Conservation (phyloP, 2,797 vertebrate genomes). For the Tapirus indicus region DNA sequence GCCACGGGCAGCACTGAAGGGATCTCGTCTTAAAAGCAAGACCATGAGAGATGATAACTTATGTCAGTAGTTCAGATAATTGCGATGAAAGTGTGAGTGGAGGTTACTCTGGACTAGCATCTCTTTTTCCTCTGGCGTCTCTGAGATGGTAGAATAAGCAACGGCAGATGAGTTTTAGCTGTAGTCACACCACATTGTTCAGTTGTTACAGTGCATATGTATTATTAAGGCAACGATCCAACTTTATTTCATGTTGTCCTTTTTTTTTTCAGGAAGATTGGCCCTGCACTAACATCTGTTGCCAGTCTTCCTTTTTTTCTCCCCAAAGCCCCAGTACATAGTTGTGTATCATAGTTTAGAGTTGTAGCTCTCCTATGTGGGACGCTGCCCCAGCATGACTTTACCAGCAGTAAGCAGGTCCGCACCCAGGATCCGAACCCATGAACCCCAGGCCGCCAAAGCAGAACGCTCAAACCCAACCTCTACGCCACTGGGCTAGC, state of each 20-base stretch:
- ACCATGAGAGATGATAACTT: neutral
- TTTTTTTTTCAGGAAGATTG: too few species aligned
- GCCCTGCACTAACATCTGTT: too few species aligned
- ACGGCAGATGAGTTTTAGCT: neutral
- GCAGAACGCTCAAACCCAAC: too few species aligned
- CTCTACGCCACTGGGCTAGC: too few species aligned
- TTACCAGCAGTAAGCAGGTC: too few species aligned
- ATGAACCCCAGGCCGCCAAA: too few species aligned
- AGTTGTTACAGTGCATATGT: neutral
- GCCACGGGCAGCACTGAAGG: neutral
- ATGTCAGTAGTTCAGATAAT: neutral
- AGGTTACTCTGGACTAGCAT: neutral
- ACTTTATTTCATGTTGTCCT: neutral
- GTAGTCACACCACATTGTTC: neutral
- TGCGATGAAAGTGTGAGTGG: neutral
- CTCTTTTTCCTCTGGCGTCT: neutral
- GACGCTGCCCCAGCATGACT: too few species aligned
- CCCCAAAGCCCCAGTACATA: too few species aligned
- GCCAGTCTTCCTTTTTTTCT: too few species aligned
- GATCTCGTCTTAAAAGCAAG: conserved; percentile 16
- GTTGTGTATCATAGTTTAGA: too few species aligned
- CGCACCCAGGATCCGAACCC: too few species aligned
- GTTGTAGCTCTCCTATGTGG: too few species aligned
- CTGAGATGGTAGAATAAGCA: neutral
- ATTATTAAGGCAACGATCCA: neutral